Evolutionary conservation across 2,797 vertebrate genomes (phyloP).

Genomic region (Halcyon chelicuti): DNA sequence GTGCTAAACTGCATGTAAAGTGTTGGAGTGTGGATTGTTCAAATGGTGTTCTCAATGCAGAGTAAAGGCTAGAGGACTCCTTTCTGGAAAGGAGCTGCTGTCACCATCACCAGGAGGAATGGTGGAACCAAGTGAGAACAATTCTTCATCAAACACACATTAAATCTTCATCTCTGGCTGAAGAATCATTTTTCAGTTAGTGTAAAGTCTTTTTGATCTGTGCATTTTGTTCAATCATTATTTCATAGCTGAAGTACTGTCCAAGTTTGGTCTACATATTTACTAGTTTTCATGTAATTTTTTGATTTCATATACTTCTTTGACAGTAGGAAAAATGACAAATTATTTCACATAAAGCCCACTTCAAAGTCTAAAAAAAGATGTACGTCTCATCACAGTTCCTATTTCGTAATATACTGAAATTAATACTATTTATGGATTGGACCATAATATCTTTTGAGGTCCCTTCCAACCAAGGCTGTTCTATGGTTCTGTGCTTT

Average conservation of each 20-base stretch:
- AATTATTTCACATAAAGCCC: background rate
- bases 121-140: background rate
- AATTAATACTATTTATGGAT: background rate
- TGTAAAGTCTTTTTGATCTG: background rate
- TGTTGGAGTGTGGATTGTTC: background rate
- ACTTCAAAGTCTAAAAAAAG: background rate
- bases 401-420: background rate
- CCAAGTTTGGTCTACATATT: background rate
- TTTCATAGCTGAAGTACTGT: background rate
- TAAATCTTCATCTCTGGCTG: background rate
- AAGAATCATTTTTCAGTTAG: background rate
- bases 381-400: background rate
- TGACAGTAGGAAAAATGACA: background rate
- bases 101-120: background rate
- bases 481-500: background rate
- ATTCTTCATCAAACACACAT: background rate
- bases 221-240: background rate
- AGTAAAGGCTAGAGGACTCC: background rate
- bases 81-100: background rate
- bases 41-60: background rate
- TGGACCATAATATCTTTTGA: background rate
- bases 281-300: background rate
- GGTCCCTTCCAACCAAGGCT: background rate
- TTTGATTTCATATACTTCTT: background rate
- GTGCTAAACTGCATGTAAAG: background rate